A percentile compares a stretch with the other conserved stretches of the same genome.
phyloP scores from a whole-genome alignment of 2,797 vertebrate species.

The Anas bahamensis region DNA sequence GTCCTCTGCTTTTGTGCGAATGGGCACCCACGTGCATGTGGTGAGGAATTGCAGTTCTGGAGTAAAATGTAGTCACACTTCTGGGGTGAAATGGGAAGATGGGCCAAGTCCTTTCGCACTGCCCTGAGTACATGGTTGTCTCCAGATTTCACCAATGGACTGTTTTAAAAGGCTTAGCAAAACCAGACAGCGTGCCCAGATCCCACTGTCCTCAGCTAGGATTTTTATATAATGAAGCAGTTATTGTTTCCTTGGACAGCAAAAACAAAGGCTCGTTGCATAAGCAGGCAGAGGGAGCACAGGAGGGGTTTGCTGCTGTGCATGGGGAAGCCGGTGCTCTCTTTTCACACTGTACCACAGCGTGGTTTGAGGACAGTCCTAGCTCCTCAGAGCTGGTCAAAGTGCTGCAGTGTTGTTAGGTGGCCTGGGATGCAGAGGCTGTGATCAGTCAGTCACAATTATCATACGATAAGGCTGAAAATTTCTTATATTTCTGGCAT shows the following conservation, averaged over 20 bases:
- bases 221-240: not conserved
- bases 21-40: too few relatives aligned
- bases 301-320: not conserved
- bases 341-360: not conserved
- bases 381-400: not conserved
- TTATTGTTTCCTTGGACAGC: not conserved
- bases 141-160: not conserved
- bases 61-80: too few relatives aligned
- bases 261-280: not conserved
- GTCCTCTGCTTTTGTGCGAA: not conserved
- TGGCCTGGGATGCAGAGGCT: accelerated
- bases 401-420: not conserved
- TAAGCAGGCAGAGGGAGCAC: not conserved
- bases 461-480: too few relatives aligned
- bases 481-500: not conserved
- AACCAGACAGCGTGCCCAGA: not conserved
- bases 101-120: not conserved
- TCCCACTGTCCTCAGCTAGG: not conserved
- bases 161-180: not conserved
- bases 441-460: not conserved
- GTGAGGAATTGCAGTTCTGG: not conserved
- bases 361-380: not conserved
- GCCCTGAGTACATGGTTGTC: not conserved
- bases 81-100: not conserved
- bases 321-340: too few relatives aligned